Evolutionary conservation across 2,113 vertebrate species (phyloP), one percentile per base, ranked within the genome.

Genomic region (Anthoscopus minutus): DNA sequence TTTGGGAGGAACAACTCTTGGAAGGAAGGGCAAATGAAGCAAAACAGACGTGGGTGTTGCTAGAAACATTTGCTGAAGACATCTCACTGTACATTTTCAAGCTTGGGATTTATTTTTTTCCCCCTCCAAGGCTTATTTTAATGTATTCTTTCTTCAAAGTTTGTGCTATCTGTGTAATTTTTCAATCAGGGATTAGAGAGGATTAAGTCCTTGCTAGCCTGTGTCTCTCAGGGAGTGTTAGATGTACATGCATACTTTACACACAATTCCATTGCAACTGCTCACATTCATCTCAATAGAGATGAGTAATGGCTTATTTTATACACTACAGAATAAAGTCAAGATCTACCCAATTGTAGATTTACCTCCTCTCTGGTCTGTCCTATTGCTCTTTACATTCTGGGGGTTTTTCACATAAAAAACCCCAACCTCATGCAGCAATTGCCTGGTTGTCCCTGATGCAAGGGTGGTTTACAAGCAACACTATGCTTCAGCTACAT

Each of bases 111-210:
- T 61, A 14, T 3, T 31, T 22, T 69, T 71, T n/a, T 1, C 13
- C 20, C 4, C 35, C 54, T 48, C 37, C 61, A 81, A 79, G 69
- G 45, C 42, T 85, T 86, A 54, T 85, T 95, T 93, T 91, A 92
- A 94, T 86, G 51, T 84, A 94, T 92, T 87, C 81, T 89, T 96
- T 81, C 91, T 93, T 94, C 88, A 91, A 92, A 96, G 92, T 96
- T 94, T 91, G 67, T 81, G 67, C 31, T 86, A 94, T 94, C 87
- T 95, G 61, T 94, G 80, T 87, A 87, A 91, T 95, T 94, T 95
- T 97, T 79, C 89, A 84, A 76, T 80, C 47, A 44, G 42, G 78
- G 74, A 96, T 95, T 96, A 96, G 65, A 92, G 57, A 54, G 83
- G 92, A 97, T 96, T 95, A 95, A 96, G 71, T 60, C 78, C 73